These are phyloP conservation scores for Drosophila santomea DNA, from an alignment of 1,140 invertebrate species.

Conservation along the genomic window DNA sequence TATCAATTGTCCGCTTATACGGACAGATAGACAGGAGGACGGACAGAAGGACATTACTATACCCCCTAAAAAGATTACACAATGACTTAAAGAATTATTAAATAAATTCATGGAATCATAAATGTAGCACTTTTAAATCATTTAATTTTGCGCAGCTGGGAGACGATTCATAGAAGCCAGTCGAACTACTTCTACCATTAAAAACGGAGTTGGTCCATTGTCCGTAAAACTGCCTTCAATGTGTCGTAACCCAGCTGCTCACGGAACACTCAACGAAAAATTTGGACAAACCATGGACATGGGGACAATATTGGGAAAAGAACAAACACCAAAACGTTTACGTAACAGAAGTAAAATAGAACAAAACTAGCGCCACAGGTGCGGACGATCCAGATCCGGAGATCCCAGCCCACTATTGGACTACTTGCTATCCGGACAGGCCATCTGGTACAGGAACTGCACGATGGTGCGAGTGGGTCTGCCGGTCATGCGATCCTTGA, in stretches of 20 bases:
- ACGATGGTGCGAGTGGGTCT: constrained; percentile 88
- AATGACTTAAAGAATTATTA: neutral
- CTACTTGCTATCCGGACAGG: constrained; percentile 84
- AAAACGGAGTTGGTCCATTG: neutral
- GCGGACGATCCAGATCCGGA: constrained; percentile 4
- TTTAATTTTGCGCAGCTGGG: constrained; percentile 19
- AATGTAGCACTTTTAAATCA: constrained; percentile 1
- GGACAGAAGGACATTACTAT: too few species aligned
- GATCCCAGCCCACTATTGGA: neutral
- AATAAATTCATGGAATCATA: neutral
- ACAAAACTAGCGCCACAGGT: constrained; percentile 3
- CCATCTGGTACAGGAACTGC: constrained; percentile 86
- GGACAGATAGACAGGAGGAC: too few species aligned
- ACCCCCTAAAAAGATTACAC: too few species aligned
- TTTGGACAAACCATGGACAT: constrained; percentile 11
- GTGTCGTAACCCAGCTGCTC: neutral
- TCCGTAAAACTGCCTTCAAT: neutral
- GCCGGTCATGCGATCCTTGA: constrained; percentile 86
- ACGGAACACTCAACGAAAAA: constrained; percentile 23
- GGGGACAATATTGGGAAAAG: neutral
- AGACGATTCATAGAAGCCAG: neutral
- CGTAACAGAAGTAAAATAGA: constrained; percentile 8
- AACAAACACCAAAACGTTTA: neutral
- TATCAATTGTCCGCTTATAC: too few species aligned
- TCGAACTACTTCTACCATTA: neutral